Conservation (phyloP, 2,113 vertebrate genomes). For the Hemichromis elongatus region DNA sequence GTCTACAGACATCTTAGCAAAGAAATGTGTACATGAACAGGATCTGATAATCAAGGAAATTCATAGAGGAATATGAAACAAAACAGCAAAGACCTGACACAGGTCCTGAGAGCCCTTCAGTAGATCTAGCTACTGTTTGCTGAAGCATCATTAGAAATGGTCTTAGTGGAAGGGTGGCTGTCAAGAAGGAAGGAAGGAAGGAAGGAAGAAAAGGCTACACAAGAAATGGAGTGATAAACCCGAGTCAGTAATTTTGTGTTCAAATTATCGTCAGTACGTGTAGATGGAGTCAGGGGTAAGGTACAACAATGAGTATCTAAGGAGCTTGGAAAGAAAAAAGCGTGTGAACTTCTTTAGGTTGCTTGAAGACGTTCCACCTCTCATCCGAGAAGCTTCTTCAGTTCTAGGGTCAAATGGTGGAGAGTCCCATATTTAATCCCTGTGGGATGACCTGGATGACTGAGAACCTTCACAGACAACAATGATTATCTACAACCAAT, state of each 20-base stretch:
- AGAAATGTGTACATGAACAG: background rate
- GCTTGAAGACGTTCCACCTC: too few relatives aligned
- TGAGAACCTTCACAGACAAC: too few relatives aligned
- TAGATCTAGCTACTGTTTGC: background rate
- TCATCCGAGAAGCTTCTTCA: too few relatives aligned
- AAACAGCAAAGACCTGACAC: background rate
- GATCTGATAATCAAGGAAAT: background rate
- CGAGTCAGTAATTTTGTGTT: background rate
- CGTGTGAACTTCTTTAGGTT: too few relatives aligned
- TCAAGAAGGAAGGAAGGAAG: too few relatives aligned
- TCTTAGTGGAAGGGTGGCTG: background rate
- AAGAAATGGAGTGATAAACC: background rate
- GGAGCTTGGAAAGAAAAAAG: too few relatives aligned
- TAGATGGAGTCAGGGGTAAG: background rate
- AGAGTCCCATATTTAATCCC: too few relatives aligned
- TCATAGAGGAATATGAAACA: background rate
- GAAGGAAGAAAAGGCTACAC: background rate
- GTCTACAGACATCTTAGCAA: background rate
- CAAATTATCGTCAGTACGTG: rapidly evolving
- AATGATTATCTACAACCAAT: background rate
- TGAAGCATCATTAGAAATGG: background rate
- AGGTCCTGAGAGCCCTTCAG: background rate
- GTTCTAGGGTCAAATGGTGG: too few relatives aligned
- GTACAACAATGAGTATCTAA: background rate
- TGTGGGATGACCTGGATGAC: too few relatives aligned